These are phyloP conservation scores for Poecilia picta DNA, from an alignment of 2,797 vertebrate species.

Conservation along the genomic window DNA sequence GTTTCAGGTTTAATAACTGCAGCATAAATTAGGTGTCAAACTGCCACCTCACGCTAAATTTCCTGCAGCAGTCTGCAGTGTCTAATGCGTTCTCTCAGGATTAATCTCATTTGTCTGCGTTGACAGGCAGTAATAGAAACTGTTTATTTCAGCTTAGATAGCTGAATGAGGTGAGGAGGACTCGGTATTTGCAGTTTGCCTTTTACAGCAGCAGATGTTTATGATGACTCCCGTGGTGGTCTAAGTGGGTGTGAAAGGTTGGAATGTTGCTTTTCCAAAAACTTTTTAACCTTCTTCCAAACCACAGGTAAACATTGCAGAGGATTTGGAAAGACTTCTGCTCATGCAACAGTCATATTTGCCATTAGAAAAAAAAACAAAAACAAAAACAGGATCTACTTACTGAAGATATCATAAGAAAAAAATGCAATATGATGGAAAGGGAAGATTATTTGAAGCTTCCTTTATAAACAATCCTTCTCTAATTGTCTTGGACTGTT, in stretches of 20 bases:
- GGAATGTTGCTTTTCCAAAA: not conserved
- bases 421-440: not conserved
- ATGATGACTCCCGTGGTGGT: constrained; percentile 21
- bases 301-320: not conserved
- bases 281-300: constrained; percentile 1
- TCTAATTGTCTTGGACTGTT: not conserved
- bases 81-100: constrained; percentile 20
- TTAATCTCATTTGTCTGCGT: constrained; percentile 18
- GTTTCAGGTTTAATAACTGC: constrained; percentile 9
- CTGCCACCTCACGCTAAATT: not conserved
- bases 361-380: not conserved
- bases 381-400: not conserved
- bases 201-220: constrained; percentile 28
- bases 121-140: constrained; percentile 33
- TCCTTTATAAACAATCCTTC: not conserved
- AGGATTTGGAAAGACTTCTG: not conserved
- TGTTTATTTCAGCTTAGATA: constrained; percentile 38
- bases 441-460: not conserved
- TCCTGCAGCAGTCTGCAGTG: not conserved
- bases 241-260: constrained; percentile 3
- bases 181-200: not conserved
- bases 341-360: not conserved
- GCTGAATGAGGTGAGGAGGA: constrained; percentile 15
- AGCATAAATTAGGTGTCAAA: constrained; percentile 8
- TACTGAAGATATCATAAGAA: not conserved